Evolutionary conservation across 2,797 vertebrate species (phyloP), one percentile per base, ranked within the genome.

Genomic region (Merluccius polli): DNA sequence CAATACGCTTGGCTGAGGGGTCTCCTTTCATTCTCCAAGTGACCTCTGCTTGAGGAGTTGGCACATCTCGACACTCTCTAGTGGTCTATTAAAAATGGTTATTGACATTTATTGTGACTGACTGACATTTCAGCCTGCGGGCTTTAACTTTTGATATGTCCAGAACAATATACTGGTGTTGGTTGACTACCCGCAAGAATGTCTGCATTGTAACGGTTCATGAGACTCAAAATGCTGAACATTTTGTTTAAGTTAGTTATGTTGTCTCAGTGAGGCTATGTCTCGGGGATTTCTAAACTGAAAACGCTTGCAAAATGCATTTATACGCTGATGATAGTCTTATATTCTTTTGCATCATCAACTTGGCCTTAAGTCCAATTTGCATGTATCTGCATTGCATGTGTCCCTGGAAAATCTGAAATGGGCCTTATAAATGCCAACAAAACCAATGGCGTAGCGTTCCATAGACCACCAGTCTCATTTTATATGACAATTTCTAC

Each of bases 101-200:
- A 63, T 63, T 63, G 59, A 63, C 59, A 63, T 63, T 63, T 63
- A 63, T 63, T 18, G 33, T 41, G 35, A 72, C 33, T 72, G 71
- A 63, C 59, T 63, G 59, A 63, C 59, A 63, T 63, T 63, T 63
- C n/a, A 63, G 59, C 59, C 59, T 11, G n/a, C 59, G 6, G 59
- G 59, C n/a, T 63, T 63, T 21, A 63, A 24, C 59, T 63, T 1
- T 12, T 27, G 59, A 63, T 63, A 24, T 63, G 59, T 27, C 59
- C 59, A 4, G n/a, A 63, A 24, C 59, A 27, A 27, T 4, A 27
- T 24, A n/a, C 59, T 11, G 59, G 59, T 63, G 59, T 27, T 63
- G 59, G 59, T 63, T 24, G 59, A 52, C 44, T 5, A 6, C 16
- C 44, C 1, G n/a, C 9, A 24, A 63, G 1, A 24, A 63, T 10